phyloP scores from a whole-genome alignment of 2,113 vertebrate species.

The Mellivora capensis region DNA sequence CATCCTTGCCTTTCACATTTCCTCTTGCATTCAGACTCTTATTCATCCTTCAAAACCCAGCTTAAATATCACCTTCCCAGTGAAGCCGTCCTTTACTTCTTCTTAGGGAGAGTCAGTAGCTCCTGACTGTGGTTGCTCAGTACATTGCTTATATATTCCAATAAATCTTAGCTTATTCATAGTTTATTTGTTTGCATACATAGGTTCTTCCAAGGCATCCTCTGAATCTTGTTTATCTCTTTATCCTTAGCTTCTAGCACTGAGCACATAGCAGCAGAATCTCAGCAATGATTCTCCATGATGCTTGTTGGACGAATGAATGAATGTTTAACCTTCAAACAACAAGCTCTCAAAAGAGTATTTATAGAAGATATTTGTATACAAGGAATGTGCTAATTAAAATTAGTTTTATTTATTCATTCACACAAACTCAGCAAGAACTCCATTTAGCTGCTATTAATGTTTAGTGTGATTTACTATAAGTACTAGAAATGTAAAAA shows the following conservation, averaged over 20 bases:
- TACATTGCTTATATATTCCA: background rate
- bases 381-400: constrained; percentile 73
- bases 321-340: constrained; percentile 72
- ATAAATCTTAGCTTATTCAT: background rate
- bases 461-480: constrained; percentile 63
- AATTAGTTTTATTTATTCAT: constrained; percentile 78
- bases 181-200: background rate
- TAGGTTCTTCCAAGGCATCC: background rate
- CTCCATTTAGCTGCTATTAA: constrained; percentile 66
- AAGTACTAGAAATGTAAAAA: constrained; percentile 53
- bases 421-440: constrained; percentile 71
- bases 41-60: constrained; percentile 32
- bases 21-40: background rate
- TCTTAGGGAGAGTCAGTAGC: background rate
- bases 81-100: background rate
- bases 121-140: background rate
- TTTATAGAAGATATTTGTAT: constrained; percentile 62
- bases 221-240: background rate
- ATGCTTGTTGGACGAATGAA: background rate
- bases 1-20: background rate
- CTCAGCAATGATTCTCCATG: background rate
- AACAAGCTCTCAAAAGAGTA: constrained; percentile 52
- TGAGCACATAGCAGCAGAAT: background rate
- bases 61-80: background rate
- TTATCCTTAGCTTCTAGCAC: background rate